Evolutionary conservation across 2,888 invertebrate genomes (phyloP), one percentile per base, ranked within the genome.

Genomic region (Xestia rhomboidea): DNA sequence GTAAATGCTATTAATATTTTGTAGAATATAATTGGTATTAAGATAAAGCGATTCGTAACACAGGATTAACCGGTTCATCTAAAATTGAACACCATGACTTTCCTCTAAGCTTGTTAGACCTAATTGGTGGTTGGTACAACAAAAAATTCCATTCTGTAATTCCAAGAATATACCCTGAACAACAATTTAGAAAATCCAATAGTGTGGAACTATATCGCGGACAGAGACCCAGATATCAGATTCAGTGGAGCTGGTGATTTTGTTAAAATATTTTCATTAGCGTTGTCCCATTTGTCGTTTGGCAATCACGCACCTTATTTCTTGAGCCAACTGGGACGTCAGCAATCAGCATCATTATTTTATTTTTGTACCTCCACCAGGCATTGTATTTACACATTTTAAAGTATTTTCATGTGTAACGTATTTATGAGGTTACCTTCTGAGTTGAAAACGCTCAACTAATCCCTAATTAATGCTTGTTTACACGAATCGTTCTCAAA

Each of bases 251-350:
- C 60, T 49, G 1, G 15, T 64, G 38, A 70, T 70, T 76, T 68
- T 68, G 68, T 66, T 73, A 62, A 77, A 78, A 79, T 75, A 77
- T 84, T 75, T 82, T 84, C 73, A 64, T 79, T 73, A 79, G 79
- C 79, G 76, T 72, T 78, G 83, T 77, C 70, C 71, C 62, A 83
- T 83, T 88, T 79, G 62, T 73, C 60, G 75, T 78, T 88, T 89
- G 89, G 88, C 88, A 89, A 84, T 86, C 86, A 73, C 76, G 78
- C 66, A 76, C 73, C 76, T 79, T 82, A 76, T 68, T 75, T 77
- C 79, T 38, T 82, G 79, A 81, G 88, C 88, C 89, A 89, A 89
- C 73, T 89, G 83, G 86, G 79, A 79, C 84, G 86, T 82, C 81
- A 83, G 66, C 80, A 83, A 84, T 82, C 81, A 83, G 66, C 80